Evolutionary conservation across 2,113 vertebrate genomes (phyloP).

Genomic region (Eudorcas thomsonii): DNA sequence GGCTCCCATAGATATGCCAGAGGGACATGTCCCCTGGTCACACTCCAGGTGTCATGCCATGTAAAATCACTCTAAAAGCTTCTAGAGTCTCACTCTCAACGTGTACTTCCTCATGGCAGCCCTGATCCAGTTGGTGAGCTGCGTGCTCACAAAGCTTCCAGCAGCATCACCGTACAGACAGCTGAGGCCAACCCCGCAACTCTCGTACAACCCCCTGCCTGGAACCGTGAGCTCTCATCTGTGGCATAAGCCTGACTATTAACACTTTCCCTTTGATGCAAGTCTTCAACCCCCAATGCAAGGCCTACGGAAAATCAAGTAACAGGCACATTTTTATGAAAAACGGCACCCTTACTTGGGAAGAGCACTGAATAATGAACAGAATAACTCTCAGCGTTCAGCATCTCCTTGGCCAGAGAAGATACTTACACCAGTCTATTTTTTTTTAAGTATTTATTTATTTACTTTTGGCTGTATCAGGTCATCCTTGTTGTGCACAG

Average conservation of each 20-base stretch:
- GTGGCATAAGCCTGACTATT: background rate
- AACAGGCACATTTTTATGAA: background rate
- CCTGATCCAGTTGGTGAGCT: background rate
- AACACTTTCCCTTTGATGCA: background rate
- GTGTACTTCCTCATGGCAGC: background rate
- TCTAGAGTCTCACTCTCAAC: background rate
- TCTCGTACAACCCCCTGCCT: accelerated
- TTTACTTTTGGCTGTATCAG: background rate
- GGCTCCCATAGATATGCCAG: background rate
- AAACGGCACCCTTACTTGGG: background rate
- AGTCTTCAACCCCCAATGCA: background rate
- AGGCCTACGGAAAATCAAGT: background rate
- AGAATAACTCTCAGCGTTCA: background rate
- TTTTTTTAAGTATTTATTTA: background rate
- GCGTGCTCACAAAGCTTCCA: background rate
- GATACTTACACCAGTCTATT: background rate
- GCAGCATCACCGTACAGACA: background rate
- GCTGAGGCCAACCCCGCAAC: no score
- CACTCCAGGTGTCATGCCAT: background rate
- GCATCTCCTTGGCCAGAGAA: background rate
- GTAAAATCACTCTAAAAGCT: background rate
- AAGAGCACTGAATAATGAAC: background rate
- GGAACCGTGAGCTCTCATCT: background rate
- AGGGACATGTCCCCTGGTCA: background rate
- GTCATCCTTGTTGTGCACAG: background rate